Evolutionary conservation across 2,797 vertebrate genomes (phyloP), one percentile per base, ranked within the genome.

Genomic region (Vespertilio murinus): DNA sequence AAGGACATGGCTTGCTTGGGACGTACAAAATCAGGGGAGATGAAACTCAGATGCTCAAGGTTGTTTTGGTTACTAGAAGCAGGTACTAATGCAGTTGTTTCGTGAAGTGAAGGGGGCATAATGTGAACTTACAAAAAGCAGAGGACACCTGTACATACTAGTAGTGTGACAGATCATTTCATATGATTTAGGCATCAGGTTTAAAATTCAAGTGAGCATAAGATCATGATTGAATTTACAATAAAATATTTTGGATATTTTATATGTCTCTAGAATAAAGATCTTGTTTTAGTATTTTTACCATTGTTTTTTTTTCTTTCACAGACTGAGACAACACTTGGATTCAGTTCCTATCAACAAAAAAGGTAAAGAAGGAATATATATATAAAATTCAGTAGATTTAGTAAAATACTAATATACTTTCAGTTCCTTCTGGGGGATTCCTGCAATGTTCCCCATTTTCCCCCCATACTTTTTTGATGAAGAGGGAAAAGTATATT

Each of bases 301-400:
- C 79, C 77, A 20, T 74, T 56, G 77, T 94, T 73, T 97, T 91
- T 91, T 69, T 97, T 95, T 71, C 42, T 97, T 97, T 98, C 98
- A 90, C 98, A 99, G 99, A 98, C 99, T 90, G 99, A 99, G 97
- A 99, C 99, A 98, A 99, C 99, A 94, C 98, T 99, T 97, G 99
- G 99, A 98, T 99, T 99, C 98, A 98, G 98, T 98, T 99, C 99
- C 97, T 99, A 99, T 99, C 99, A 99, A 97, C 99, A 99, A 98
- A 99, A 99, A 98, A 99, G 99, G 99, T 99, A 99, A 98, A 98
- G 40, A 84, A 85, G 47, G 25, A 59, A 81, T 79, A 49, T 77
- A 33, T 88, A 33, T 42, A 79, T 59, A 61, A 69, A 81, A 80
- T 91, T 30, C 9, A 91, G 11, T 35, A 13, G 92, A 86, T 80